Base-by-base conservation (phyloP, 2,797 vertebrate species). In the Parauchenoglanis punctatus region DNA sequence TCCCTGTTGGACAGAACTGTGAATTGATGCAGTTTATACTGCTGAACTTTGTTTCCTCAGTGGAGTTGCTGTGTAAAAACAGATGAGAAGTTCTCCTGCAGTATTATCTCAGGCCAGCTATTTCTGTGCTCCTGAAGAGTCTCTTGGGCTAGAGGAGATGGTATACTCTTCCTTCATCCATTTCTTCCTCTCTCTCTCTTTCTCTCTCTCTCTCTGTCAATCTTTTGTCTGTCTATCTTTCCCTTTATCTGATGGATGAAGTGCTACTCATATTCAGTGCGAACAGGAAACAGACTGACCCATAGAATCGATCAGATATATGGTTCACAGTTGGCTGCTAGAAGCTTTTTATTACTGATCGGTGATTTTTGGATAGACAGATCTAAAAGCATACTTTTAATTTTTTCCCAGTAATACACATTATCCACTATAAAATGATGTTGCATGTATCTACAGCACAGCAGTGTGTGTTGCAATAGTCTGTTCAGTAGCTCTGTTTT, bases 71-170 rank as follows among this genome's bases (percentile, higher is more conserved):
- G 81, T 88, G 84, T 90, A 87, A 91, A 91, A 89, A 92, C 91
- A 91, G 90, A 93, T 90, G 91, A 93, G 88, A 92, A 91, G 91
- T 87, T 87, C 84, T 92, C 86, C 49, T 90, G 91, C 87, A 90
- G 87, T 88, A 89, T 90, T 86, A 91, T 88, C 84, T 90, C 87
- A 92, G 87, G 87, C 88, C 90, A 92, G 89, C 91, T 93, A 93
- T 94, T 94, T 93, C 92, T 89, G 91, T 87, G 85, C 82, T 92
- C 13, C 67, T 56, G 78, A 83, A 68, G 83, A 77, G 70, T 76
- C 89, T 90, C 83, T 92, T 85, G 87, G 90, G 91, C 81, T 87
- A 84, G 85, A 89, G 90, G 86, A 85, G 61, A 77, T 58, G 75
- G 83, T 89, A 56, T 86, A 67, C 46, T 59, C 23, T 83, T 75